A percentile compares a stretch with the other conserved stretches of the same genome.
Evolutionary conservation across 2,888 invertebrate genomes (phyloP).

Genomic region (Drosophila diplacantha): DNA sequence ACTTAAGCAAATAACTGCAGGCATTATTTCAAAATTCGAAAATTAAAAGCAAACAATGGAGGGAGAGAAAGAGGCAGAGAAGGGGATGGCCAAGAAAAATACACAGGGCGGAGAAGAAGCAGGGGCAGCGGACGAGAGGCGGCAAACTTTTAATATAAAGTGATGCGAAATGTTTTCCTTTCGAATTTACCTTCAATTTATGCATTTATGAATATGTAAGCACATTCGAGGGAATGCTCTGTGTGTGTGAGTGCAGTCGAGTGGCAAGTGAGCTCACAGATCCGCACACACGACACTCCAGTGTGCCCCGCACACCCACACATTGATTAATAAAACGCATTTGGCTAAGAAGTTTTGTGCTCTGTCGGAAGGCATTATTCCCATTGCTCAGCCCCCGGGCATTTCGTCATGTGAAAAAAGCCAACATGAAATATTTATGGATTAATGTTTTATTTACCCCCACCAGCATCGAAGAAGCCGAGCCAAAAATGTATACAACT

Average conservation of each 20-base stretch:
- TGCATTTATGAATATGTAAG: slow-evolving; percentile 70
- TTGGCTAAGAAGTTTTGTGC: slow-evolving; percentile 60
- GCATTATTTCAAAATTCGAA: slow-evolving; percentile 71
- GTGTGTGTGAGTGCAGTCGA: slow-evolving; percentile 55
- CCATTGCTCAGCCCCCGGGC: slow-evolving; percentile 40
- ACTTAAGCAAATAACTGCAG: slow-evolving; percentile 71
- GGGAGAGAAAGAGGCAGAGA: slow-evolving; percentile 38
- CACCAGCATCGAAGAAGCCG: background rate
- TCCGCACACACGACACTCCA: slow-evolving; percentile 10
- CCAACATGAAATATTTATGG: slow-evolving; percentile 33
- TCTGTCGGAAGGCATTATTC: slow-evolving; percentile 40
- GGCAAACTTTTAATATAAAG: slow-evolving; percentile 65
- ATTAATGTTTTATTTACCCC: slow-evolving; percentile 32
- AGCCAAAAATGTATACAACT: slow-evolving; percentile 4
- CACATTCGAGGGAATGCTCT: slow-evolving; percentile 52
- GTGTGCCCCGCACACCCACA: slow-evolving; percentile 15
- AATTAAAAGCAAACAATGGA: slow-evolving; percentile 67
- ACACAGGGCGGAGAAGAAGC: slow-evolving; percentile 12
- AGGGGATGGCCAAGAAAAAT: slow-evolving; percentile 55
- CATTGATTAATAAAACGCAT: slow-evolving; percentile 68
- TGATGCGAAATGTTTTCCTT: slow-evolving; percentile 71
- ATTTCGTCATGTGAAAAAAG: slow-evolving; percentile 33
- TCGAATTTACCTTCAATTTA: slow-evolving; percentile 71
- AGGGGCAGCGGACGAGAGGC: slow-evolving; percentile 1
- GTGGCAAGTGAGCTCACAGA: slow-evolving; percentile 54